A percentile compares a stretch with the other conserved stretches of the same genome.
phyloP scores from a whole-genome alignment of 2,888 invertebrate genomes.

The Brachyopa scutellaris region DNA sequence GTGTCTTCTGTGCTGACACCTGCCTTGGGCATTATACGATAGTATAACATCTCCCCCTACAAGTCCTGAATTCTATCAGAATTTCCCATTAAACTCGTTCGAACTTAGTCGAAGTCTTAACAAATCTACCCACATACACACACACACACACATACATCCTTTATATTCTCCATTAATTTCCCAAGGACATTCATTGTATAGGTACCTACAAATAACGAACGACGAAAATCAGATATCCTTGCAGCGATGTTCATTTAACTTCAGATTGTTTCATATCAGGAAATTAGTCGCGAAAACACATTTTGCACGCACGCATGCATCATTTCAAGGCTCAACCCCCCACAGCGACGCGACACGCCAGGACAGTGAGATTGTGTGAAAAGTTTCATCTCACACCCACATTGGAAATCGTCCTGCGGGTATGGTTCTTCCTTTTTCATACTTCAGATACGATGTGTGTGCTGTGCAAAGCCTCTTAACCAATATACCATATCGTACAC shows the following conservation, averaged over 20 bases:
- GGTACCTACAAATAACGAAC: conserved; percentile 18
- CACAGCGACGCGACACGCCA: no score
- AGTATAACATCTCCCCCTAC: no score
- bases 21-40: no score
- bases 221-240: conserved; percentile 47
- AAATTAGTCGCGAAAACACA: conserved; percentile 51
- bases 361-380: not conserved
- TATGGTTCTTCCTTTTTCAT: conserved; percentile 10
- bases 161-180: not conserved
- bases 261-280: conserved; percentile 58
- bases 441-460: conserved; percentile 7
- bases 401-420: not conserved
- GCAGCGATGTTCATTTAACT: conserved; percentile 59
- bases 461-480: conserved; percentile 50
- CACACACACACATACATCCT: not conserved
- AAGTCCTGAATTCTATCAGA: not conserved
- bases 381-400: not conserved
- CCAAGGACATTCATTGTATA: conserved; percentile 21
- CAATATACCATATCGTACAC: conserved; percentile 40
- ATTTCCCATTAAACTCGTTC: not conserved
- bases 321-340: conserved; percentile 12
- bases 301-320: conserved; percentile 56
- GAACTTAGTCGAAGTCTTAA: no score
- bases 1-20: no score
- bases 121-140: no score